Evolutionary conservation across 2,888 invertebrate genomes (phyloP), one percentile per base, ranked within the genome.

Genomic region (Schrankia costaestrigalis): DNA sequence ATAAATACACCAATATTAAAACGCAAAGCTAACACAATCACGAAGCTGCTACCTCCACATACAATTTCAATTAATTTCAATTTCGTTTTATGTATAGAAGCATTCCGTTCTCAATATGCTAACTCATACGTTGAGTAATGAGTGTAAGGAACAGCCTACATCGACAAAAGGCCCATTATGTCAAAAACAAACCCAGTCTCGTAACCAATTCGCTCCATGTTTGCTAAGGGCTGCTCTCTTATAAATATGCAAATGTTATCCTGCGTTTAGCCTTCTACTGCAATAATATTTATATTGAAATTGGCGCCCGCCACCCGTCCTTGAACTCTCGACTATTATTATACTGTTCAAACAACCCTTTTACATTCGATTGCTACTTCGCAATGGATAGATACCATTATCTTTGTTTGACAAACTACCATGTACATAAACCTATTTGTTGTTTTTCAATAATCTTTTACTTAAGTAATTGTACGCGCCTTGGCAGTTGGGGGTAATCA

Each of bases 231-330:
- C 71, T 75, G 69, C 67, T 76, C 71, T 73, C 78, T 77, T 82
- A 83, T 86, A 85, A 84, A 85, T 85, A 86, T 86, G 85, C 80
- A 84, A 85, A 86, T 81, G 69, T 75, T 81, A 81, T 78, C 76
- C 73, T 72, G 73, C 77, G 77, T 82, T 84, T 78, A 81, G 75
- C 76, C 70, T 69, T 66, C 60, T 69, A 65, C 68, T 80, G 79
- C 82, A 84, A 83, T 82, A 83, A 84, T 81, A 82, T 84, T 82
- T 79, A 80, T 84, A 81, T 76, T 77, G 77, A 78, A 83, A 82
- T 74, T 71, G 73, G 71, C 60, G 66, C 62, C 69, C 57, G 54
- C 33, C 57, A 46, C 42, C 56, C 71, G 78, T 56, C 82, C 82
- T 85, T 83, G 80, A 83, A 81, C 75, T 75, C 63, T 45, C 27